Percentiles rank a stretch among this genome's conserved stretches.
These are phyloP conservation scores for Shinisaurus crocodilurus DNA, from an alignment of 2,113 vertebrate genomes.

Conservation along the genomic window DNA sequence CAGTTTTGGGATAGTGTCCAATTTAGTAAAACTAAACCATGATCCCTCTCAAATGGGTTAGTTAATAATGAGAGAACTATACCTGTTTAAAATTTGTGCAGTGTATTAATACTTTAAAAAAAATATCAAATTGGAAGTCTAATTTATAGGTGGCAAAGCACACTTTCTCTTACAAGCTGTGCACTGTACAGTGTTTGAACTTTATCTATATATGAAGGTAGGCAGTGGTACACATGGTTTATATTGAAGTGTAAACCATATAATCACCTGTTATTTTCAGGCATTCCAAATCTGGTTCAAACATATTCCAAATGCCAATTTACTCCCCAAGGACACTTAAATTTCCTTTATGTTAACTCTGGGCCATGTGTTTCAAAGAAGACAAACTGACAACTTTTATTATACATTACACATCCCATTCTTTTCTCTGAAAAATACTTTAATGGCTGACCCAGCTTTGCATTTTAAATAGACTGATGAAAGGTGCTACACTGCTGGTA, in stretches of 20 bases:
- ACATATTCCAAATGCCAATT: constrained; percentile 39
- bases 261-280: constrained; percentile 50
- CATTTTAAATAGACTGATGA: constrained; percentile 34
- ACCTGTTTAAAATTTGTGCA: constrained; percentile 21
- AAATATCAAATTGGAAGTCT: neutral
- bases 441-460: constrained; percentile 18
- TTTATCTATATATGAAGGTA: constrained; percentile 25
- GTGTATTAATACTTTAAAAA: constrained; percentile 17
- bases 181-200: constrained; percentile 17
- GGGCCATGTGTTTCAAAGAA: constrained; percentile 36
- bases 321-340: constrained; percentile 24
- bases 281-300: constrained; percentile 46
- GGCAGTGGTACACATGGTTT: constrained; percentile 25
- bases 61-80: constrained; percentile 35
- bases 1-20: constrained; percentile 13
- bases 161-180: constrained; percentile 13
- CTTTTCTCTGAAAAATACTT: constrained; percentile 22
- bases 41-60: neutral
- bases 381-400: constrained; percentile 27
- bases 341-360: constrained; percentile 35
- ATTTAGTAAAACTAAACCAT: constrained; percentile 8
- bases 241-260: constrained; percentile 42
- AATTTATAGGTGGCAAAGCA: constrained; percentile 10
- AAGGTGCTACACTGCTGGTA: neutral
- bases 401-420: constrained; percentile 22